Conservation (phyloP, 2,797 vertebrate species). For the Enteromius thamalakanensis region DNA sequence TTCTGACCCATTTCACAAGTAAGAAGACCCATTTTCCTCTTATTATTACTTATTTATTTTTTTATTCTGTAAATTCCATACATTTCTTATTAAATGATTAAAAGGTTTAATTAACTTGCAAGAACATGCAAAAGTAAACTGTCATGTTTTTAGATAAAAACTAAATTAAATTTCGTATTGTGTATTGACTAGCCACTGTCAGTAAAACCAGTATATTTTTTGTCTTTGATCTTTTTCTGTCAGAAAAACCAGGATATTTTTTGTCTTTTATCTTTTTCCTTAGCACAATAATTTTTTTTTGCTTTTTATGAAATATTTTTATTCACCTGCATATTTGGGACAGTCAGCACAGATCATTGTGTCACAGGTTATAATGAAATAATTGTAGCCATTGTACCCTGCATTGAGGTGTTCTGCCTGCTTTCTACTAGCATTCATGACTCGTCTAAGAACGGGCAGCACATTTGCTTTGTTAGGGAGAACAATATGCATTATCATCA, state of each 20-base stretch:
- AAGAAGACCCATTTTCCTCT: too few species aligned
- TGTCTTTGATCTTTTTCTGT: not conserved
- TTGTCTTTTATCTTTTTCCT: not conserved
- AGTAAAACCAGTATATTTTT: not conserved
- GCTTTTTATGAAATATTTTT: not conserved
- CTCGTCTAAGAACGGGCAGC: conserved; percentile 8
- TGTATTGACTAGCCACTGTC: not conserved
- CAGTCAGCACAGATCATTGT: not conserved
- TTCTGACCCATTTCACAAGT: not conserved
- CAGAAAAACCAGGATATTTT: not conserved
- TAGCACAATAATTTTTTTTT: not conserved
- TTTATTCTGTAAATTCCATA: too few species aligned
- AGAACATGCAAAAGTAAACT: too few species aligned
- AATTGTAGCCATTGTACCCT: not conserved
- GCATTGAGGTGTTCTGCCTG: not conserved
- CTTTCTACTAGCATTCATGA: conserved; percentile 17
- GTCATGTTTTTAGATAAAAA: too few species aligned
- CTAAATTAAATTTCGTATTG: not conserved
- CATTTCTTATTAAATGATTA: too few species aligned
- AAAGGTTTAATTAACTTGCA: too few species aligned
- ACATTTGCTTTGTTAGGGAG: not conserved
- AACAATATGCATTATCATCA: conserved; percentile 37
- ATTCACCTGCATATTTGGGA: not conserved
- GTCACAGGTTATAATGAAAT: too few species aligned
- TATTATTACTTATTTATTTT: too few species aligned